These are phyloP conservation scores for Notospermus geniculatus DNA, from an alignment of 1,140 invertebrate species.

Conservation along the genomic window DNA sequence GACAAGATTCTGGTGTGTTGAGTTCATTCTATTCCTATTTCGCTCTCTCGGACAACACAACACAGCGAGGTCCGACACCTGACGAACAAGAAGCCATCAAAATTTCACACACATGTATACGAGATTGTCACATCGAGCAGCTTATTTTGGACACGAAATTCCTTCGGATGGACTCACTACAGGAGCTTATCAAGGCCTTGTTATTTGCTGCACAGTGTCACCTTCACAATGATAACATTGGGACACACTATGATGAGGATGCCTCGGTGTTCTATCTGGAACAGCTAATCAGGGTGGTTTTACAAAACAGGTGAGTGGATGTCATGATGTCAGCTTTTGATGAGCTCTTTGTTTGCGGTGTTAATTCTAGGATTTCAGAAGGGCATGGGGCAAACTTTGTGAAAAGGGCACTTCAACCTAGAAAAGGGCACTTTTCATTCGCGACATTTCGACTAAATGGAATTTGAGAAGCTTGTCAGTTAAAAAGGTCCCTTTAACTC, in stretches of 20 bases:
- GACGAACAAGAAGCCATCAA: constrained; percentile 75
- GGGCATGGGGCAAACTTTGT: too few relatives aligned
- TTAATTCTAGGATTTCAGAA: too few relatives aligned
- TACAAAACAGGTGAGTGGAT: constrained; percentile 87
- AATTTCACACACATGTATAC: constrained; percentile 72
- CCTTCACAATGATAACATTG: constrained; percentile 59
- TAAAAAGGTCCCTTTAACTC: too few relatives aligned
- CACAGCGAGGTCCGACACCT: constrained; percentile 66
- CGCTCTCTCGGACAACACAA: constrained; percentile 58
- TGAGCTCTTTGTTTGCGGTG: too few relatives aligned
- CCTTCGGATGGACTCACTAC: constrained; percentile 78
- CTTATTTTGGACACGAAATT: constrained; percentile 96
- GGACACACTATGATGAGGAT: constrained; percentile 76
- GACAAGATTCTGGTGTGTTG: constrained; percentile 53
- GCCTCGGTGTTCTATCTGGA: constrained; percentile 92
- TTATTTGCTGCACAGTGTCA: constrained; percentile 61
- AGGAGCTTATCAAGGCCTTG: constrained; percentile 64
- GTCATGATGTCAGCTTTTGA: too few relatives aligned
- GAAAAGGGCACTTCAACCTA: too few relatives aligned
- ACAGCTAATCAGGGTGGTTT: constrained; percentile 83
- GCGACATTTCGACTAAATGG: too few relatives aligned
- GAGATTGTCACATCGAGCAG: constrained; percentile 83
- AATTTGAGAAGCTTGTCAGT: too few relatives aligned
- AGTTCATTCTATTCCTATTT: constrained; percentile 66
- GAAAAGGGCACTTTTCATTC: too few relatives aligned